A percentile compares a stretch with the other conserved stretches of the same genome.
phyloP scores from a whole-genome alignment of 2,113 vertebrate species.

The Rhea pennata region DNA sequence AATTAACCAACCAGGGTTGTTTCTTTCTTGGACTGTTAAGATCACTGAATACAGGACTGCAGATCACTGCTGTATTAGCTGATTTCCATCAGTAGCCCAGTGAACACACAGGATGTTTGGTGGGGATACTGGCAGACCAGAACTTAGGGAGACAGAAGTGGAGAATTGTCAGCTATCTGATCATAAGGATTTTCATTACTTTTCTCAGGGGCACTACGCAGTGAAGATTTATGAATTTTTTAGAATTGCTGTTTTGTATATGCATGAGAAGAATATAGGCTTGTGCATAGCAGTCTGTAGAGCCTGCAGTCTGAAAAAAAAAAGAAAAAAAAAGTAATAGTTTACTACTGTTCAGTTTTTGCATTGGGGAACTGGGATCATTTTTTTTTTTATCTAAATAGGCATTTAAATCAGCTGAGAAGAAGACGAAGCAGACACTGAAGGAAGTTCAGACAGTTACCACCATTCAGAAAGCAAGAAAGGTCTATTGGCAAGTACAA shows the following conservation, averaged over 20 bases:
- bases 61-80: neutral
- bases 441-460: slow-evolving; percentile 96
- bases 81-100: neutral
- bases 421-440: slow-evolving; percentile 95
- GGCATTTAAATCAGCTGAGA: slow-evolving; percentile 98
- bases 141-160: fast-evolving
- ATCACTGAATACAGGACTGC: neutral
- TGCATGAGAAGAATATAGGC: neutral
- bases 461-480: slow-evolving; percentile 98
- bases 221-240: neutral
- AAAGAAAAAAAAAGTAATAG: no score
- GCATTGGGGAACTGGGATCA: fast-evolving
- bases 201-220: neutral
- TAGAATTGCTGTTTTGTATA: neutral
- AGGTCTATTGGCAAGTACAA: slow-evolving; percentile 92
- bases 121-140: neutral
- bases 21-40: neutral
- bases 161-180: neutral
- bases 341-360: neutral
- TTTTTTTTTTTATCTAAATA: slow-evolving; percentile 59
- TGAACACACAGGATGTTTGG: neutral
- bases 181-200: no score
- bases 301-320: neutral
- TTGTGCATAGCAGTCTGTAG: neutral
- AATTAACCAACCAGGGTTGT: fast-evolving